phyloP scores from a whole-genome alignment of 2,113 vertebrate genomes.

The Xenus cinereus region DNA sequence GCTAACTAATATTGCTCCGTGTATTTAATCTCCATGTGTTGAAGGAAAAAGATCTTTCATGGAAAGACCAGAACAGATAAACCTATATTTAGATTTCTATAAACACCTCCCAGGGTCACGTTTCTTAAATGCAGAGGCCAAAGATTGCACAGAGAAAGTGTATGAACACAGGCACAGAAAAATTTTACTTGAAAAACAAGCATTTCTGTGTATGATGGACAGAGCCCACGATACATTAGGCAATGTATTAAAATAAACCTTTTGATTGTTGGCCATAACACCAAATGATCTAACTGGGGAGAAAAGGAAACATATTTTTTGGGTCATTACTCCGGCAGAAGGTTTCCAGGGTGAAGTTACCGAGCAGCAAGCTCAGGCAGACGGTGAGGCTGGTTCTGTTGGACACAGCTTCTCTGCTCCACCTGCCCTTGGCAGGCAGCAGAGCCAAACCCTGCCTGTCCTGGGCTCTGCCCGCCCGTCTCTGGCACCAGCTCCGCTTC shows the following conservation, averaged over 20 bases:
- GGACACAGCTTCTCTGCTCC: background rate
- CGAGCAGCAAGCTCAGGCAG: background rate
- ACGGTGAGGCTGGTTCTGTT: background rate
- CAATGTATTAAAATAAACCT: background rate
- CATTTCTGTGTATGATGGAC: background rate
- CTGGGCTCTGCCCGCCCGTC: background rate
- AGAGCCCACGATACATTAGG: background rate
- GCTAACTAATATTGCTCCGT: conserved; percentile 34
- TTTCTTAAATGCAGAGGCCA: conserved; percentile 36
- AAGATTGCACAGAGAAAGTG: background rate
- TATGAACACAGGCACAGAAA: background rate
- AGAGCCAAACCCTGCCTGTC: background rate
- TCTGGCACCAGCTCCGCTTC: background rate
- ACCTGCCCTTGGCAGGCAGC: conserved; percentile 3
- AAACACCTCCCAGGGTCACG: conserved; percentile 42
- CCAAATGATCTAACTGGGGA: background rate
- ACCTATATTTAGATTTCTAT: conserved; percentile 59
- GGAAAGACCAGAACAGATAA: conserved; percentile 64
- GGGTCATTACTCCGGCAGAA: background rate
- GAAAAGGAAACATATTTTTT: background rate
- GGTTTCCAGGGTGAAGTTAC: background rate
- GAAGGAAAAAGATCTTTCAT: conserved; percentile 65
- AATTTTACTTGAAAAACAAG: background rate
- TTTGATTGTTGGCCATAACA: background rate
- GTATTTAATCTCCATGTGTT: conserved; percentile 50